phyloP scores from a whole-genome alignment of 1,140 invertebrate genomes.

The Nasonia longicornis region DNA sequence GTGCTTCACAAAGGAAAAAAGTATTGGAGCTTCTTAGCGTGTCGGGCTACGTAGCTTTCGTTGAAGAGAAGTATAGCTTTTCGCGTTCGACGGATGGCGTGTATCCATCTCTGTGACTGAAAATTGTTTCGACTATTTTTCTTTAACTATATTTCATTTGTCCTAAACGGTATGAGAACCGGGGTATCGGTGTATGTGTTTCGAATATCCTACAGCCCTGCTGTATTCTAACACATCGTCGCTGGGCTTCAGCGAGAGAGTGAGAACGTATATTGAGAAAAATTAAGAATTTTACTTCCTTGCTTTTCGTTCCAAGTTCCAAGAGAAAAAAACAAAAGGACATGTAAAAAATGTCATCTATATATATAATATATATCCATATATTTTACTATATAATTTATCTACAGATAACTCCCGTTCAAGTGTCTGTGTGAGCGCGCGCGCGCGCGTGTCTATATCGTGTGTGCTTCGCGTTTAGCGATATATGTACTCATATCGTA shows the following conservation, averaged over 20 bases:
- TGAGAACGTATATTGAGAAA: conserved; percentile 5
- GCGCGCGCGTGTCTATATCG: background rate
- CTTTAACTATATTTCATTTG: background rate
- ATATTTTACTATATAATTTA: conserved; percentile 44
- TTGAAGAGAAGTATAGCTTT: background rate
- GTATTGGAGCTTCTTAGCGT: background rate
- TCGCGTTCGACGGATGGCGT: background rate
- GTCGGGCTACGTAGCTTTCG: background rate
- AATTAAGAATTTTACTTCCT: conserved; percentile 12
- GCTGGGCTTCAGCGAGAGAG: conserved; percentile 14
- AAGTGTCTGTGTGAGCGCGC: background rate
- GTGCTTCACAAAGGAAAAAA: conserved; percentile 31
- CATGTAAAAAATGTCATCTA: conserved; percentile 34
- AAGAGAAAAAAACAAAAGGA: conserved; percentile 25
- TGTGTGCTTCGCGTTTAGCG: background rate
- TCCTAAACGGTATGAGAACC: conserved; percentile 7
- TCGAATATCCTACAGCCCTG: conserved; percentile 34
- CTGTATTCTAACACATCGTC: conserved; percentile 29
- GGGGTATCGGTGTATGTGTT: background rate
- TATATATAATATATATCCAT: conserved; percentile 44
- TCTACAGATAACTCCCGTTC: conserved; percentile 35
- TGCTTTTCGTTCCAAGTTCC: conserved; percentile 2
- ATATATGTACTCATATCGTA: background rate
- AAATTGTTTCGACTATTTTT: background rate
- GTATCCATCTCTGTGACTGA: background rate